Percentiles rank a stretch among this genome's conserved stretches.
Conservation (phyloP, 2,113 vertebrate genomes). For the Corythornis madagascariensis region DNA sequence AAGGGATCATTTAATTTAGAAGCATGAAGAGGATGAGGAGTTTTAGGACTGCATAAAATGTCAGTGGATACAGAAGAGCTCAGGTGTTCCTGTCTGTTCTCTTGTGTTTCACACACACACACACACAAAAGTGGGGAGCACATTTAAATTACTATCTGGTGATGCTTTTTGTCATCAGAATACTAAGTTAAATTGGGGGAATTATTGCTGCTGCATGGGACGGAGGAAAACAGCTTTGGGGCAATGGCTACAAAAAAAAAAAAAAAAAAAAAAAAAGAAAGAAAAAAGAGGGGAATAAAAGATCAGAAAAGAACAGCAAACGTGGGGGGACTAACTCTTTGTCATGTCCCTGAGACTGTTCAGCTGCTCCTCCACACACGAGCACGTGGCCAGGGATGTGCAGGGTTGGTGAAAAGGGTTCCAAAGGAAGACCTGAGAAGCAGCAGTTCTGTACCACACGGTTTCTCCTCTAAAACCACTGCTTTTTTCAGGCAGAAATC, state of each 20-base stretch:
- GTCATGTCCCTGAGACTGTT: not conserved
- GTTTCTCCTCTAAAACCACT: not conserved
- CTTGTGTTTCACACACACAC: not conserved
- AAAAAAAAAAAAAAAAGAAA: too few relatives aligned
- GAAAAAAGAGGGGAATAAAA: not conserved
- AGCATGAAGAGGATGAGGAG: not conserved
- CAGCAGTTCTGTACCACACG: not conserved
- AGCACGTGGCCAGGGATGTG: not conserved
- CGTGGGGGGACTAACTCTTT: not conserved
- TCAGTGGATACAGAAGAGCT: not conserved
- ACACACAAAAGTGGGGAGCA: not conserved
- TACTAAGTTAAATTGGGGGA: not conserved
- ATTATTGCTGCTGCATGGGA: not conserved
- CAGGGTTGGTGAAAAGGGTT: not conserved
- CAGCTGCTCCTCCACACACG: not conserved
- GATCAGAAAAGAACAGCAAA: not conserved
- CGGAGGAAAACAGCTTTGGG: not conserved
- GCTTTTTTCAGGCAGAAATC: conserved; percentile 17
- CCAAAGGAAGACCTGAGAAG: not conserved
- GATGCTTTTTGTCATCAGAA: not conserved
- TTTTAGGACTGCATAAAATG: not conserved
- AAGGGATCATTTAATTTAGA: not conserved
- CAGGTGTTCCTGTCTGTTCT: not conserved
- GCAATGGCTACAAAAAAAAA: not conserved
- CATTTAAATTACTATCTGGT: not conserved